Percentiles rank a stretch among this genome's conserved stretches.
phyloP scores from a whole-genome alignment of 2,113 vertebrate genomes.

The Lophura nycthemera region DNA sequence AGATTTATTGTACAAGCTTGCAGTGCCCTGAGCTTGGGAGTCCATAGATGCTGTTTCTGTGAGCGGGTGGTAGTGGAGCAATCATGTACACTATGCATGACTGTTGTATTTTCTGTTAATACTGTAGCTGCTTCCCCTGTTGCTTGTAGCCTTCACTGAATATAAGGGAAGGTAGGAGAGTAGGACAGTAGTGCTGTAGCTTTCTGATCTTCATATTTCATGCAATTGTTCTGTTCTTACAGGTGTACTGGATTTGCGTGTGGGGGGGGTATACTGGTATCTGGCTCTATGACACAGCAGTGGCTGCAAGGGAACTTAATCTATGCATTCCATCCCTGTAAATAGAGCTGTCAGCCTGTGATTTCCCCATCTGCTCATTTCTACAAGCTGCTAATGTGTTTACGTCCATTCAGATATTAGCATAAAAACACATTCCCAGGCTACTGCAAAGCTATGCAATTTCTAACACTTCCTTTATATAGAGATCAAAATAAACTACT shows the following conservation, averaged over 20 bases:
- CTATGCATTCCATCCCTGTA: neutral
- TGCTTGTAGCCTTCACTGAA: neutral
- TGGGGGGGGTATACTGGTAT: neutral
- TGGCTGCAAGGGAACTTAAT: neutral
- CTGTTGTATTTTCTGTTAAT: neutral
- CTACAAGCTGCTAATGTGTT: neutral
- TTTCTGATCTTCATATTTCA: neutral
- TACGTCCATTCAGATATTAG: neutral
- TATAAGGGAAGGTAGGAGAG: neutral
- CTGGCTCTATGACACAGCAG: neutral
- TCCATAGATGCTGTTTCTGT: neutral
- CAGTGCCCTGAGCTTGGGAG: neutral
- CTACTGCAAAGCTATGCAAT: neutral
- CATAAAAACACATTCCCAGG: neutral
- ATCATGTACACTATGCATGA: accelerated
- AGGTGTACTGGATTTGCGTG: accelerated
- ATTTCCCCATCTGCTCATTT: neutral
- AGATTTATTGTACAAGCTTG: neutral
- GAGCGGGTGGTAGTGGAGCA: neutral
- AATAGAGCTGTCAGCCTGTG: neutral
- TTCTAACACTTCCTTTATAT: neutral
- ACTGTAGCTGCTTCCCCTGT: neutral
- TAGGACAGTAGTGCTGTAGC: neutral
- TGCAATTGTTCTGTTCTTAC: neutral
- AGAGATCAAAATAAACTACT: neutral